A percentile compares a stretch with the other conserved stretches of the same genome.
Evolutionary conservation across 2,888 invertebrate species (phyloP).

Genomic region (Colostygia pectinataria): DNA sequence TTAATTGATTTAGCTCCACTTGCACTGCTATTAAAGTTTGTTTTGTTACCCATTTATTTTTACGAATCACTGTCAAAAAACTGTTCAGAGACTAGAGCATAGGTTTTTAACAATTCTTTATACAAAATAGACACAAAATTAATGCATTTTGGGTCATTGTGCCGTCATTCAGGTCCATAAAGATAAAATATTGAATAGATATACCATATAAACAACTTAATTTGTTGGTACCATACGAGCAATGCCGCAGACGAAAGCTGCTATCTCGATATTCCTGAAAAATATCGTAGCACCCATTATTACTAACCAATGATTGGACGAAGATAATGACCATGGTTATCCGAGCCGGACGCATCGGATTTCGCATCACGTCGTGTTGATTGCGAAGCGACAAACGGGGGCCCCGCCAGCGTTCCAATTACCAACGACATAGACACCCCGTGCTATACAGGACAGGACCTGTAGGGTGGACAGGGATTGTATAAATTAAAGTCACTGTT

Average conservation of each 20-base stretch:
- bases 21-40: not conserved
- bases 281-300: constrained; percentile 18
- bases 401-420: constrained; percentile 73
- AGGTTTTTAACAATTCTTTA: no score
- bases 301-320: constrained; percentile 50
- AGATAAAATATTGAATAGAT: no score
- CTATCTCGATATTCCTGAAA: constrained; percentile 2
- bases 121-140: no score
- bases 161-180: no score
- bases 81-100: no score
- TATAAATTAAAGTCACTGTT: no score
- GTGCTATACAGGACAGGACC: constrained; percentile 41
- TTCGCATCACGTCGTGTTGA: constrained; percentile 80
- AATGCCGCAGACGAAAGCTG: no score
- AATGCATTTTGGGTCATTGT: no score
- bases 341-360: constrained; percentile 70
- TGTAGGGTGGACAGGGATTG: not conserved
- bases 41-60: no score
- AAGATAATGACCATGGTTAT: constrained; percentile 65
- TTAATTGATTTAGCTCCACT: constrained; percentile 10
- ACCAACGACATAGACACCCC: constrained; percentile 71
- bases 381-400: constrained; percentile 75
- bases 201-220: no score
- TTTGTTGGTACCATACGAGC: no score
- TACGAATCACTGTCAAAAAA: no score